Conservation (phyloP, 1,140 invertebrate genomes). For the Ceratina australensis region DNA sequence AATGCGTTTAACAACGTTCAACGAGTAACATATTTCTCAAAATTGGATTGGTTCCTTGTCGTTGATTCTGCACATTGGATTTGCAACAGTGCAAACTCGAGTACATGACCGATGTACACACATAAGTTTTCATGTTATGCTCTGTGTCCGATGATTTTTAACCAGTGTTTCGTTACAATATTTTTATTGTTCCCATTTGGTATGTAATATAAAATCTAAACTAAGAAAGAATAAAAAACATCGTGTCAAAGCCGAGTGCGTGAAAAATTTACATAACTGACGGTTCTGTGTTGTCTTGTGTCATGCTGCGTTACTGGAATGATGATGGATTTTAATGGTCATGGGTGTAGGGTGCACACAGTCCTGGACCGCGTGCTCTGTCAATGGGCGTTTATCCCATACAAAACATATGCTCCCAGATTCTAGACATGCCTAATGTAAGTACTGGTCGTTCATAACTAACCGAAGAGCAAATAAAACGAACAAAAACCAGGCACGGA, state of each 20-base stretch:
- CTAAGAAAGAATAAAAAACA: not conserved
- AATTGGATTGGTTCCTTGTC: too few relatives aligned
- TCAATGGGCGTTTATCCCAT: constrained; percentile 93
- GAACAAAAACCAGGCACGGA: constrained; percentile 23
- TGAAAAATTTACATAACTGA: constrained; percentile 61
- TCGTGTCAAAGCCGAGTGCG: constrained; percentile 16
- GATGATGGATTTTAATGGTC: constrained; percentile 68
- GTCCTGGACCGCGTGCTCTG: constrained; percentile 90
- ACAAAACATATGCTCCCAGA: constrained; percentile 90
- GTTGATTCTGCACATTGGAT: too few relatives aligned
- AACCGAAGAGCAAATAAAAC: not conserved
- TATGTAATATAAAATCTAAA: not conserved
- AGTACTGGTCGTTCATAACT: constrained; percentile 79
- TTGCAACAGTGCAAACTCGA: too few relatives aligned
- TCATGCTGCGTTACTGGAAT: constrained; percentile 76
- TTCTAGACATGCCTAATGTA: constrained; percentile 92
- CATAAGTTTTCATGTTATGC: constrained; percentile 27
- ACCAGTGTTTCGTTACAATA: constrained; percentile 19
- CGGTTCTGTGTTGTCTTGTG: constrained; percentile 74
- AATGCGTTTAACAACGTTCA: too few relatives aligned
- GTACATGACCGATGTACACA: constrained; percentile 25
- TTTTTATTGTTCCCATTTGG: constrained; percentile 20
- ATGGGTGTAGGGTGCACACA: constrained; percentile 88
- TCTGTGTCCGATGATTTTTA: constrained; percentile 40
- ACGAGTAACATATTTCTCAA: too few relatives aligned